Conservation (phyloP, 2,888 invertebrate species). For the Keiferia lycopersicella region DNA sequence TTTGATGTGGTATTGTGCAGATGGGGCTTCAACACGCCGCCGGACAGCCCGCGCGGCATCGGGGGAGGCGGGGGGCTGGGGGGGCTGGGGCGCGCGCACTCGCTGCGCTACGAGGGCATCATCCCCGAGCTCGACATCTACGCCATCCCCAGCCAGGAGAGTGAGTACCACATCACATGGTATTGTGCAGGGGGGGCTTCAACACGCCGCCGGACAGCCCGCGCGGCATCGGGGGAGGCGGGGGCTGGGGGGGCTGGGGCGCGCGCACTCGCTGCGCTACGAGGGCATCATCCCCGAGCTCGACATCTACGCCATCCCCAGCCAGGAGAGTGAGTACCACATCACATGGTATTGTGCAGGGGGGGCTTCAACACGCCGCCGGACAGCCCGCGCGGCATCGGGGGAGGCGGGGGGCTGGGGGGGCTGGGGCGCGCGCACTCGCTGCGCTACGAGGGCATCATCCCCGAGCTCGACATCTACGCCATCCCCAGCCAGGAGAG, state of each 20-base stretch:
- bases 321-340: slow-evolving; percentile 86
- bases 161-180: slow-evolving; percentile 65
- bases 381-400: slow-evolving; percentile 92
- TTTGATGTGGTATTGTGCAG: slow-evolving; percentile 62
- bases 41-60: slow-evolving; percentile 92
- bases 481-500: slow-evolving; percentile 96
- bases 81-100: slow-evolving; percentile 83
- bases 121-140: slow-evolving; percentile 97
- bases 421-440: neutral
- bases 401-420: neutral
- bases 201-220: slow-evolving; percentile 98
- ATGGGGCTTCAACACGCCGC: slow-evolving; percentile 91
- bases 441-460: slow-evolving; percentile 92
- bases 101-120: slow-evolving; percentile 91
- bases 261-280: slow-evolving; percentile 79
- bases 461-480: slow-evolving; percentile 97
- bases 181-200: slow-evolving; percentile 82
- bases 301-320: slow-evolving; percentile 97
- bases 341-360: slow-evolving; percentile 61
- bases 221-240: slow-evolving; percentile 74
- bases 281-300: slow-evolving; percentile 95
- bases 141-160: slow-evolving; percentile 95
- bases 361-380: slow-evolving; percentile 93
- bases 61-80: slow-evolving; percentile 3
- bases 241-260: too few relatives aligned